Evolutionary conservation across 2,797 vertebrate genomes (phyloP).

Genomic region (Lophius americanus): DNA sequence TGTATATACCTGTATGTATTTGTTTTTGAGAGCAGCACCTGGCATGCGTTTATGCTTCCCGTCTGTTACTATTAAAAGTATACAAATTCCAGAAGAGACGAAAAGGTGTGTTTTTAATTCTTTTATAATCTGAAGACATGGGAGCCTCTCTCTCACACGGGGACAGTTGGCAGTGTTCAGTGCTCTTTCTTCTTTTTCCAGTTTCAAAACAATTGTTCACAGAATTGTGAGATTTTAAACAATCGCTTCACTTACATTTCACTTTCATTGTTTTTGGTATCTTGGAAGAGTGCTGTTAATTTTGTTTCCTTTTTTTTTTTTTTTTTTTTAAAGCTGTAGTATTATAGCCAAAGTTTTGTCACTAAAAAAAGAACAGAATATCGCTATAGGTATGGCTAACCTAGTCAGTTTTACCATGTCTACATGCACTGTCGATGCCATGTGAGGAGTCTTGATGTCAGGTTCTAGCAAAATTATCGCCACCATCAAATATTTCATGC

Average conservation of each 20-base stretch:
- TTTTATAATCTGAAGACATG: constrained; percentile 81
- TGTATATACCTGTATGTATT: constrained; percentile 93
- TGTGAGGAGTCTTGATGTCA: constrained; percentile 88
- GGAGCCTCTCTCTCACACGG: constrained; percentile 73
- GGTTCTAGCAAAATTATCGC: constrained; percentile 78
- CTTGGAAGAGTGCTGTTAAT: constrained; percentile 92
- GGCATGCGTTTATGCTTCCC: constrained; percentile 94
- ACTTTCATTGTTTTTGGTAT: constrained; percentile 86
- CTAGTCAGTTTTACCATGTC: constrained; percentile 85
- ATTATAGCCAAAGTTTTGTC: constrained; percentile 90
- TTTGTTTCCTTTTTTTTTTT: constrained; percentile 60
- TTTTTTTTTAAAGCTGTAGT: constrained; percentile 84
- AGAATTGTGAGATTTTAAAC: constrained; percentile 83
- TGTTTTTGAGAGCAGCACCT: constrained; percentile 92
- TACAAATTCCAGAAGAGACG: constrained; percentile 89
- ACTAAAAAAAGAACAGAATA: constrained; percentile 72
- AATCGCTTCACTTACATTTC: constrained; percentile 94
- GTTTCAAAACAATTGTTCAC: constrained; percentile 84
- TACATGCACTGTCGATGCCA: constrained; percentile 93
- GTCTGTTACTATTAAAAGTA: constrained; percentile 94
- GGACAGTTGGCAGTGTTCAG: constrained; percentile 83
- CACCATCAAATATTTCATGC: constrained; percentile 82
- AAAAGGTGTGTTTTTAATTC: constrained; percentile 89
- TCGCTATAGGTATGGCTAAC: constrained; percentile 82
- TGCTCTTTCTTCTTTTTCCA: constrained; percentile 73